Evolutionary conservation across 2,888 invertebrate genomes (phyloP), one percentile per base, ranked within the genome.

Genomic region (Scrobipalpa atriplicella): DNA sequence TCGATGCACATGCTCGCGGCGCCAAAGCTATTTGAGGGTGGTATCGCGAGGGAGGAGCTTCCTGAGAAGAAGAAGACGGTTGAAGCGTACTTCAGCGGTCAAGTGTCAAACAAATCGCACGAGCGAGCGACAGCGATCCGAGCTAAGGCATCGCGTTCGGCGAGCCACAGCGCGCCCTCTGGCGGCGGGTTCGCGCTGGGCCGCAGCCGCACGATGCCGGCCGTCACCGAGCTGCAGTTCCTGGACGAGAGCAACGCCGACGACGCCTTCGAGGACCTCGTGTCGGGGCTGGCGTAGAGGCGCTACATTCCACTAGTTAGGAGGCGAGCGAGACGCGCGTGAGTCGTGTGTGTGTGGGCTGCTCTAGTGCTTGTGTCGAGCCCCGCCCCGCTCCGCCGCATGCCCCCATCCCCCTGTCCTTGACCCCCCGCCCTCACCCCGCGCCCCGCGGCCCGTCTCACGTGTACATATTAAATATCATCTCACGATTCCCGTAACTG

Each of bases 181-280:
- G 39, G 61, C 73, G 72, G 87, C 73, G 82, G 87, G 47, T 93
- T 93, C 73, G 93, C 94, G 66, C 86, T 97, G 76, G 94, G 94
- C 69, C 94, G 96, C 77, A 96, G 96, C 85, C 95, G 95, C 79
- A 97, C 97, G 47, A 94, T 96, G 94, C 96, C 96, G 8, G 95
- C 96, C 71, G 94, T 96, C 72, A 92, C 95, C 65, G 94, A 95
- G 85, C 83, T 94, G 83, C 88, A 94, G 81, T 89, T 94, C 82
- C 93, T 95, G 80, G 96, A 96, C 87, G 96, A 96, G 86, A 95
- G 93, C 88, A 96, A 97, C 90, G 96, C 97, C 69, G 98, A 98
- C 84, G 95, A 95, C 92, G 97, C 97, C 75, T 98, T 98, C 93
- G 97, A 98, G 85, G 95, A 96, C 88, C 94, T 98, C 78, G 96